Percentiles rank a stretch among this genome's conserved stretches.
phyloP scores from a whole-genome alignment of 2,797 vertebrate species.

The Xenops minutus region DNA sequence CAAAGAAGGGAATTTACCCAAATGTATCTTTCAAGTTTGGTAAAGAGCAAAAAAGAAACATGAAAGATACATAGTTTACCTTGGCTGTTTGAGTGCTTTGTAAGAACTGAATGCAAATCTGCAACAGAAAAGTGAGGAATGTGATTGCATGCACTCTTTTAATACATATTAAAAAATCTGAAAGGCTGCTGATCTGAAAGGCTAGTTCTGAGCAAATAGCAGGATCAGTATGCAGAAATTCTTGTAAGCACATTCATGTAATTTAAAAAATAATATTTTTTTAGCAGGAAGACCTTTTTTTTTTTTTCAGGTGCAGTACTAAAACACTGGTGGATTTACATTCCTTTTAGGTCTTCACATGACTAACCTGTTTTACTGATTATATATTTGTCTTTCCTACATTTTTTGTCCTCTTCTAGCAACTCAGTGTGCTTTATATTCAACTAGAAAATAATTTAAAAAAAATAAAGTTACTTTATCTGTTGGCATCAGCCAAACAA shows the following conservation, averaged over 20 bases:
- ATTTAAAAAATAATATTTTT: neutral
- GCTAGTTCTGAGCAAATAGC: neutral
- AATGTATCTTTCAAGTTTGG: neutral
- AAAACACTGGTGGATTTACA: neutral
- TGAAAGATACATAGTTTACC: neutral
- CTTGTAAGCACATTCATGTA: neutral
- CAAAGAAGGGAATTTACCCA: neutral
- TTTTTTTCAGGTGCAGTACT: neutral
- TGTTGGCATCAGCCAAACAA: neutral
- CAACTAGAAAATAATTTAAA: neutral
- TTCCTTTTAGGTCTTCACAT: neutral
- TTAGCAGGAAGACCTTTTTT: neutral
- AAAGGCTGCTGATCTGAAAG: neutral
- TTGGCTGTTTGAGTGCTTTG: neutral
- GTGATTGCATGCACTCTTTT: neutral
- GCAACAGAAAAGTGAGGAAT: neutral
- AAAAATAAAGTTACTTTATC: neutral
- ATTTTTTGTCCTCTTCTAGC: neutral
- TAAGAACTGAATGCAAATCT: neutral
- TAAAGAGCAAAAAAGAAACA: neutral
- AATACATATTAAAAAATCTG: too few relatives aligned
- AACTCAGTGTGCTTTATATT: neutral
- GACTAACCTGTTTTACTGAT: neutral
- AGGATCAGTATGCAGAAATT: neutral
- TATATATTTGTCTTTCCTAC: neutral